Evolutionary conservation across 2,888 invertebrate genomes (phyloP), one percentile per base, ranked within the genome.

Genomic region (Tenthredo notha): DNA sequence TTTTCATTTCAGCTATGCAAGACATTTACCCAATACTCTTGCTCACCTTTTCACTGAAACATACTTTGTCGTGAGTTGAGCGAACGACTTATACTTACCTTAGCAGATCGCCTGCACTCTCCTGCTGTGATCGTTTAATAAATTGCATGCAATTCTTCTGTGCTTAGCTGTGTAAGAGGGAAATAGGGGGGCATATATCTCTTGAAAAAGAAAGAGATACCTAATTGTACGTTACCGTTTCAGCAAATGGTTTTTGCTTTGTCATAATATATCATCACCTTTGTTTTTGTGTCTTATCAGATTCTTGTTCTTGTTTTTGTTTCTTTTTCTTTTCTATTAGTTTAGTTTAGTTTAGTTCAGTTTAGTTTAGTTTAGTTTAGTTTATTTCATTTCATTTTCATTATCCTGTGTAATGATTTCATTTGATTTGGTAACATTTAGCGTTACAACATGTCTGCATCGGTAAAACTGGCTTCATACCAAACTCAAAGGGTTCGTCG

Each of bases 61-160:
- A 84, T 75, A 85, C 85, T 85, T 85, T 84, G 88, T 90, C 87
- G 89, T 89, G 90, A 91, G 89, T 87, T 89, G 80, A 78, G 90
- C 89, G 90, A 91, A 89, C 88, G 90, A 91, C 90, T 88, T 89
- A 89, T 92, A 92, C 92, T 92, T 92, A 92, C 92, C 92, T 92
- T 89, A 89, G 88, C 88, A 86, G 88, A 88, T 86, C 88, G 87
- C 47, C 37, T 37, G 37, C 84, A 50, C 67, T 43, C 65, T 29
- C 84, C 84, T 77, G 84, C 84, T 65, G 21, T 65, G 21, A 47
- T 58, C 67, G n/a, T 80, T 40, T 80, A 29, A 15, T 47, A 54
- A 84, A 84, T 84, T 65, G 84, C 84, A 84, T 77, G 78, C 84
- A 80, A 84, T 84, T 84, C 77, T 67, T 80, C 78, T 77, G 84